Evolutionary conservation across 1,140 invertebrate species (phyloP), one percentile per base, ranked within the genome.

Genomic region (Eriosoma lanigerum): DNA sequence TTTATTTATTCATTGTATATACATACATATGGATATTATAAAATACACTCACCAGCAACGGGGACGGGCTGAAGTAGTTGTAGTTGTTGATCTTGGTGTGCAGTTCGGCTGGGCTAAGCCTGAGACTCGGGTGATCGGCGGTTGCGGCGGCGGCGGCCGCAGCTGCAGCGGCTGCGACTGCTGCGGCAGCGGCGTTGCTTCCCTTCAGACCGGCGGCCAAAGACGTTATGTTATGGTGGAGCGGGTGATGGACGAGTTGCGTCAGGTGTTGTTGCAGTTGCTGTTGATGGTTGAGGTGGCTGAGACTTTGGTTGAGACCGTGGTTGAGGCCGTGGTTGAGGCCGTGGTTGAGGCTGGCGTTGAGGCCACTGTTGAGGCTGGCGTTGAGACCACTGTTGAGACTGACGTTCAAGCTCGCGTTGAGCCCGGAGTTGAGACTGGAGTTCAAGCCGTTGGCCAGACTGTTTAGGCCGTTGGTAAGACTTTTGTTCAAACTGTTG

Each of bases 31-130:
- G 32, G 32, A 4, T 38, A 38, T 38, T 38, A 38, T 38, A 4
- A 38, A 38, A 38, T 13, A 26, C 2, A 58, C 75, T 78, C 56
- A 78, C 75, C 56, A 48, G 21, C 17, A 78, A 8, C 15, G 56
- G n/a, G 13, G 38, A 3, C 38, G 75, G 75, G 38, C 17, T 12
- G 58, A 62, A 78, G 21, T n/a, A 78, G 6, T 52, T 62, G 21
- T n/a, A 78, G 6, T 52, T 62, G 56, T 62, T 62, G 44, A 78
- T 26, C 44, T 78, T 78, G 56, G 5, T 48, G 9, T 78, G 75
- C 1, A 78, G 4, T 9, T 78, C 75, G 17, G 56, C 38, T 0
- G 75, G 56, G 38, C 15, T 78, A 3, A 76, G 73, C 2, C 73
- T 24, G 32, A 62, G 56, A 17, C 17, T 44, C 3, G 75, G 21